These are phyloP conservation scores for Motacilla alba DNA, from an alignment of 2,113 vertebrate species.

Conservation along the genomic window DNA sequence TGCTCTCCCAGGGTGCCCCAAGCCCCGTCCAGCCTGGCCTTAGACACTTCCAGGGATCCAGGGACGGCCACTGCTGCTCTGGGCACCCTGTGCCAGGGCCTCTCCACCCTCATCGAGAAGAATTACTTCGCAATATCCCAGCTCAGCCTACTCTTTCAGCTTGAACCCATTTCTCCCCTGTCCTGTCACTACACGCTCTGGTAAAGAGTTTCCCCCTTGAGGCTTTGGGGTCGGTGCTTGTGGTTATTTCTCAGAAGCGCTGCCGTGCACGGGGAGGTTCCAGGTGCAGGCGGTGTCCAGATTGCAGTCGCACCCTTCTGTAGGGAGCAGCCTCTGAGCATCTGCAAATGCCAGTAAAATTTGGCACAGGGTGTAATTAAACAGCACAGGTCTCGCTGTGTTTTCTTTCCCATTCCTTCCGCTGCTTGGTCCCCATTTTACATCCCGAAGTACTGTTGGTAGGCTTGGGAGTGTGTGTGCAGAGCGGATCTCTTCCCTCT, in stretches of 20 bases:
- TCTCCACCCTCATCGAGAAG: rapidly evolving
- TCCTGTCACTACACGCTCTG: neutral
- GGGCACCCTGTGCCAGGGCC: neutral
- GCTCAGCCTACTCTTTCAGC: neutral
- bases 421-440: neutral
- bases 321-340: neutral
- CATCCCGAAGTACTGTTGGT: neutral
- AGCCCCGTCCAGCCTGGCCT: neutral
- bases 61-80: neutral
- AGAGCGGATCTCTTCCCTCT: neutral
- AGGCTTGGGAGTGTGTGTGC: neutral
- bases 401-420: neutral
- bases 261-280: neutral
- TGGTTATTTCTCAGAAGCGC: neutral
- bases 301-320: neutral
- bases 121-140: neutral
- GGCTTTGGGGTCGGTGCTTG: neutral
- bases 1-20: rapidly evolving
- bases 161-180: neutral
- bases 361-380: neutral
- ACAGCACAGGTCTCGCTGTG: neutral
- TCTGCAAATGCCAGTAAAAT: neutral
- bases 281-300: neutral
- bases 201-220: neutral
- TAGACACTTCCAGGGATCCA: neutral